phyloP scores from a whole-genome alignment of 2,888 invertebrate genomes.

The Polydrusus pterygomalis region DNA sequence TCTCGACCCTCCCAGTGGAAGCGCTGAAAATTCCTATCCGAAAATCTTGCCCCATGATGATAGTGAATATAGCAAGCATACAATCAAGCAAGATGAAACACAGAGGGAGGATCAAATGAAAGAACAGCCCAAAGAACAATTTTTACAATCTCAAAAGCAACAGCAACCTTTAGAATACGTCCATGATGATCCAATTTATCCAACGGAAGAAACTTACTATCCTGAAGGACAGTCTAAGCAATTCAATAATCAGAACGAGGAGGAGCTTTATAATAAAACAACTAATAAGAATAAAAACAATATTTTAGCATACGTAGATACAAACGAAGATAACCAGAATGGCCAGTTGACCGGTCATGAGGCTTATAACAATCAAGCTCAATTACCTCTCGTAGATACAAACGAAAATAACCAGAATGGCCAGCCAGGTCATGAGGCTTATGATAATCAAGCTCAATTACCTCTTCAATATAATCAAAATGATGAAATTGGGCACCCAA shows the following conservation, averaged over 20 bases:
- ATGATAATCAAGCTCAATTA: not conserved
- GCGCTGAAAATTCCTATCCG: not conserved
- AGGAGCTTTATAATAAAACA: not conserved
- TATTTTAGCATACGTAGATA: not conserved
- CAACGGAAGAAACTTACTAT: not conserved
- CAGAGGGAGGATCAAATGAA: not conserved
- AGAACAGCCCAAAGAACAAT: not conserved
- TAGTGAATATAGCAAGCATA: not conserved
- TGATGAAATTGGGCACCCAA: constrained; percentile 31
- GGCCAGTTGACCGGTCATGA: not conserved
- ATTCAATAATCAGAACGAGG: constrained; percentile 15
- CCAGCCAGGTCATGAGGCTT: not conserved
- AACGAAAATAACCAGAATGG: not conserved
- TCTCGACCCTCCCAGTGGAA: not conserved
- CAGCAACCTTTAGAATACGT: not conserved
- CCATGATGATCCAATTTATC: not conserved
- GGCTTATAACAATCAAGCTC: not conserved
- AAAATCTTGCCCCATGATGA: not conserved
- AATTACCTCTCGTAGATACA: not conserved
- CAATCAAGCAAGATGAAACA: constrained; percentile 4
- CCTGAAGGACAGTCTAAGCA: not conserved
- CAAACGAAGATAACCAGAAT: too few relatives aligned
- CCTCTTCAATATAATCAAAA: not conserved
- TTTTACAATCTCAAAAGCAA: not conserved
- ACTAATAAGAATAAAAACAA: not conserved